Evolutionary conservation across 1,140 invertebrate species (phyloP), one percentile per base, ranked within the genome.

Genomic region (Triops longicaudatus): DNA sequence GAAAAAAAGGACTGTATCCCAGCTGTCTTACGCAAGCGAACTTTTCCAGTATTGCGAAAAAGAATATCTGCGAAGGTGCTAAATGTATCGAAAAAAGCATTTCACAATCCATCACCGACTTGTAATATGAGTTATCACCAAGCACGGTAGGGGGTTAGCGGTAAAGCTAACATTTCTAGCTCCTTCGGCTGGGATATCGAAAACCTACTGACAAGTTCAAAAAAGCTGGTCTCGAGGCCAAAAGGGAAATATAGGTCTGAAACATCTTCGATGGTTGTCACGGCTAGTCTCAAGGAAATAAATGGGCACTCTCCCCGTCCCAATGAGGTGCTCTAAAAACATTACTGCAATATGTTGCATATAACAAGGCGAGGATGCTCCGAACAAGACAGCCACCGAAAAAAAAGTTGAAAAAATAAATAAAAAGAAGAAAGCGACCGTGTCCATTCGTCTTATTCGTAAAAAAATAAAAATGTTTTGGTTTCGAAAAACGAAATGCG

Each of bases 301-400:
- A 63, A 63, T 63, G 50, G 50, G 50, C 50, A 63, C 50, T 63
- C 50, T 63, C 50, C 50, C 22, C 50, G 50, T 63, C 50, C 50
- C 50, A 63, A 63, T 63, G 50, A 63, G 50, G 50, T 22, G 50
- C 50, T 63, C 10, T 63, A 63, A 63, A 63, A 63, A 63, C 50
- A 63, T 14, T 10, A 10, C 50, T 63, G 50, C 50, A 63, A 63
- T 63, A 63, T 63, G 50, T 63, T 63, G 50, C 50, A 63, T 63
- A 63, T 63, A 63, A 63, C 50, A 63, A 63, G 50, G 50, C n/a
- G 50, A 63, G 22, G 50, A 63, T n/a, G 50, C 10, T 9, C 17
- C 50, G 2, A 63, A 63, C 50, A 63, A 63, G 50, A 63, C 50
- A 63, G 50, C 31, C 31, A 14, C 50, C 50, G 0, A 63, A 63